Evolutionary conservation across 2,888 invertebrate species (phyloP), one percentile per base, ranked within the genome.

Genomic region (Calliopum simillimum): DNA sequence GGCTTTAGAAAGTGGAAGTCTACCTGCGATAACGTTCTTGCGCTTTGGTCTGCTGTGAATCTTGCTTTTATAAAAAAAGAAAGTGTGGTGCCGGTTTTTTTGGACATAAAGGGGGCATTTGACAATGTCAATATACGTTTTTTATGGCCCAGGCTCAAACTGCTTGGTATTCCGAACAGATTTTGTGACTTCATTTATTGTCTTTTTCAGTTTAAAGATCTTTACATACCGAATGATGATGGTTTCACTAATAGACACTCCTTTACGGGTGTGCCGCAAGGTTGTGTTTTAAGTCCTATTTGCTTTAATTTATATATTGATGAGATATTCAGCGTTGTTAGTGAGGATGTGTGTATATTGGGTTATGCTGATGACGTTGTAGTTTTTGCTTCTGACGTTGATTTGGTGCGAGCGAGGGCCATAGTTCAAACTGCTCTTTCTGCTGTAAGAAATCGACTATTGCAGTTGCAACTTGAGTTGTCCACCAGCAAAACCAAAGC

Each of bases 41-140:
- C 61, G 14, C 19, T 61, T 14, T 68, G 68, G 68, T 41, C 61
- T 2, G 33, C 61, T 12, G 21, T 51, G 4, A 3, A 53, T 5
- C 16, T 64, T 5, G 64, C 21, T 12, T 19, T n/a, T 16, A 25
- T 6, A 12, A 13, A 64, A 51, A 53, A 19, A 16, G 1, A 16
- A 53, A 53, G 43, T 55, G 12, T 44, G 8, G 19, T 19, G 4
- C 19, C 43, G 19, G 44, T 55, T n/a, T 55, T 64, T 33, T 23
- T 58, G 4, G 53, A 68, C 46, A 68, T 68, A 3, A 68, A 43
- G 16, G 55, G 16, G 8, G 68, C 68, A 16, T 68, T 68, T 16
- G 68, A 68, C 3, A 61, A 68, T 23, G 68, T 68, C 1, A n/a
- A n/a, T n/a, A n/a, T n/a, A n/a, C n/a, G n/a, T n/a, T n/a, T n/a